A percentile compares a stretch with the other conserved stretches of the same genome.
phyloP scores from a whole-genome alignment of 2,888 invertebrate species.

The Drosophila aldrichi region DNA sequence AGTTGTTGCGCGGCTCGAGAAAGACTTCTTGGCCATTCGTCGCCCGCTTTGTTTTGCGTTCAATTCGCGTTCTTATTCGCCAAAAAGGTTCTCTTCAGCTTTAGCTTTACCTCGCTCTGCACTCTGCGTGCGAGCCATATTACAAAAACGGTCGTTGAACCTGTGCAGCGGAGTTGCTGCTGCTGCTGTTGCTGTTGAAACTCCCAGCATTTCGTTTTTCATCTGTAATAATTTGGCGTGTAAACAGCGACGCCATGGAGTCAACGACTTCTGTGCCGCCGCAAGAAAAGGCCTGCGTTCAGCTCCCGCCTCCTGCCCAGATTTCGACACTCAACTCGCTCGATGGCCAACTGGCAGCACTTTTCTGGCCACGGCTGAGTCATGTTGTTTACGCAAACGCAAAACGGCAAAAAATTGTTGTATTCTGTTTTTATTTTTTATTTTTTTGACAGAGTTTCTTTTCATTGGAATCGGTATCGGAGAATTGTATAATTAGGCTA shows the following conservation, averaged over 20 bases:
- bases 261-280: constrained; percentile 71
- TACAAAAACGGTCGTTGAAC: constrained; percentile 79
- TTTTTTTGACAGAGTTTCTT: constrained; percentile 68
- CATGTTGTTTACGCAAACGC: constrained; percentile 65
- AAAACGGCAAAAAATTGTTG: constrained; percentile 26
- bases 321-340: constrained; percentile 13
- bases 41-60: constrained; percentile 62
- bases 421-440: background rate
- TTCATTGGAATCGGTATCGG: constrained; percentile 73
- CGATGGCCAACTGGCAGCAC: constrained; percentile 34
- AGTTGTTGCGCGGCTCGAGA: constrained; percentile 75
- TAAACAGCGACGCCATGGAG: constrained; percentile 61
- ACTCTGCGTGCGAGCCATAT: constrained; percentile 49
- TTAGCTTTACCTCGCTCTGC: background rate
- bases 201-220: constrained; percentile 60
- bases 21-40: constrained; percentile 65
- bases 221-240: constrained; percentile 80
- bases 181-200: background rate
- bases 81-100: constrained; percentile 54
- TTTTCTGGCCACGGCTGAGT: constrained; percentile 45
- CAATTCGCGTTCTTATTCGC: constrained; percentile 80
- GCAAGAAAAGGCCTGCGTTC: constrained; percentile 10
- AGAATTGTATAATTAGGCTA: constrained; percentile 75
- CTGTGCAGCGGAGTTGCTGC: constrained; percentile 28
- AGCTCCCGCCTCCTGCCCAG: background rate